Base-by-base conservation (phyloP, 2,113 vertebrate species). In the Epinephelus lanceolatus region DNA sequence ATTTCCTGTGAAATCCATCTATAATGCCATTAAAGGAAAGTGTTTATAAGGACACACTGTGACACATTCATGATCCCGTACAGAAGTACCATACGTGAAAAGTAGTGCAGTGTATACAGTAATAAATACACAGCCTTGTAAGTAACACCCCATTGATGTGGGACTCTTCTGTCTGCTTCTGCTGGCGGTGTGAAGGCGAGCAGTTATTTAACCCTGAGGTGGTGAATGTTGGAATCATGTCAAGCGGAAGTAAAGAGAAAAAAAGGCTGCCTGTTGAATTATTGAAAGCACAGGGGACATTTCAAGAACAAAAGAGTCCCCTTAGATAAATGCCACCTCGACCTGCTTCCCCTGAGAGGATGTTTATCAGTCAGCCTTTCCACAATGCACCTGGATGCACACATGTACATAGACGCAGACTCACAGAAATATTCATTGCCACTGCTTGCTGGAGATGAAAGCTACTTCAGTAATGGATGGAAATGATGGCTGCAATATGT, bases 391-490 rank as follows among this genome's bases (percentile, higher is more conserved):
- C 77, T 45, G 66, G 23, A 52, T 65, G 33, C 66, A 66, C 72
- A 66, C 33, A 53, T 4, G 53, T 33, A 66, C 30, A 82, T 60
- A 13, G 59, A 61, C 37, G 13, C 12, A 23, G 66, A 59, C 75
- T 65, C 27, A 77, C 60, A 80, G 18, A 82, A 27, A 86, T 42
- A 80, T 66, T 56, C 18, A 47, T n/a, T 80, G 67, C 67, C 25
- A 17, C 71, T 55, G 63, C 27, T 56, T 62, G 42, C 56, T 11
- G 51, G 12, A 80, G 79, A 88, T 93, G 93, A 95, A 95, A 94
- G 91, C 67, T 72, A 79, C 95, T 91, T 92, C 93, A 96, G 94
- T 97, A 96, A 97, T 96, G 95, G 95, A 95, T 91, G 95, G 95
- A 94, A 94, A 95, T 21, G 86, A 92, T 94, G 94, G 95, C 95